A percentile compares a stretch with the other conserved stretches of the same genome.
phyloP scores from a whole-genome alignment of 2,888 invertebrate genomes.

The Calameuta idolon region DNA sequence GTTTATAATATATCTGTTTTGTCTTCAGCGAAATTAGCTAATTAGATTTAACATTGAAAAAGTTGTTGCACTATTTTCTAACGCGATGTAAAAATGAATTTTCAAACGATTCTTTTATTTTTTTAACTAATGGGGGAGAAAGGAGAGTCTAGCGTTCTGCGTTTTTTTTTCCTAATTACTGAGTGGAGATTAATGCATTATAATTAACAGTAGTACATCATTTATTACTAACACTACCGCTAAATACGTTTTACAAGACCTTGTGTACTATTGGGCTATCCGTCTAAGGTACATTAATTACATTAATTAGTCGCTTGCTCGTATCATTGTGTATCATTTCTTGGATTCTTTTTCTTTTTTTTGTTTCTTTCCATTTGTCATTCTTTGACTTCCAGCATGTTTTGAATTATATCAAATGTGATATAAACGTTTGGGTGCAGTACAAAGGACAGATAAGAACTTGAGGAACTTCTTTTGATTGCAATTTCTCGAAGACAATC shows the following conservation, averaged over 20 bases:
- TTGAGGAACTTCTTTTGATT: not conserved
- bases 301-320: slow-evolving; percentile 20
- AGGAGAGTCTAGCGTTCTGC: slow-evolving; percentile 21
- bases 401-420: not conserved
- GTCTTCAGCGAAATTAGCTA: not conserved
- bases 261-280: slow-evolving; percentile 15
- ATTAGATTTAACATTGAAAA: not conserved
- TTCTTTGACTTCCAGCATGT: not conserved
- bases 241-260: slow-evolving; percentile 35
- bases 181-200: slow-evolving; percentile 26
- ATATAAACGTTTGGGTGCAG: not conserved
- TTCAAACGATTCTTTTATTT: not conserved
- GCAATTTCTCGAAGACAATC: not conserved
- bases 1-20: not conserved
- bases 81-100: not conserved
- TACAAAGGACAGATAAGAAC: not conserved
- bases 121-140: not conserved
- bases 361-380: not conserved
- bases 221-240: slow-evolving; percentile 37
- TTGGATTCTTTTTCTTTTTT: not conserved
- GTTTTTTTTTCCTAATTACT: slow-evolving; percentile 8
- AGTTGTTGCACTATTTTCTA: not conserved
- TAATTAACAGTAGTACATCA: slow-evolving; percentile 44
- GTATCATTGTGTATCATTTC: not conserved
- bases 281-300: slow-evolving; percentile 31